Evolutionary conservation across 1,140 invertebrate genomes (phyloP).

Genomic region (Pteromalus puparum): DNA sequence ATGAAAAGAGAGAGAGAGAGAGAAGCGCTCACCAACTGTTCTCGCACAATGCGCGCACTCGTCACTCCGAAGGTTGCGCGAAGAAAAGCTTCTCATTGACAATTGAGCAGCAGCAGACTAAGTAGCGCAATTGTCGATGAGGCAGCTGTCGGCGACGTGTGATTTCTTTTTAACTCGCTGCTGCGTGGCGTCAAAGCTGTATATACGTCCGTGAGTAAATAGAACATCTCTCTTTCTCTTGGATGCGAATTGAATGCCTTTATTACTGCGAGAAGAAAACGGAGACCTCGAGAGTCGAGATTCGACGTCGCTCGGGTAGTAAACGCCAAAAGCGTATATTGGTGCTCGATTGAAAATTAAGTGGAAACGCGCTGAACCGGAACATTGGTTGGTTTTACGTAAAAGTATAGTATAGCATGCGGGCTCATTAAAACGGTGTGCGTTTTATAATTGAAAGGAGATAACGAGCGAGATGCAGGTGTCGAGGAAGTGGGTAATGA

Average conservation of each 20-base stretch:
- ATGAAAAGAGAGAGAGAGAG: neutral
- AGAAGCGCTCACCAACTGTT: neutral
- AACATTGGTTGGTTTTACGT: too few species aligned
- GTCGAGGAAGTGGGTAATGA: too few species aligned
- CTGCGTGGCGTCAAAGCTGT: neutral
- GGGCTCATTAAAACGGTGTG: too few species aligned
- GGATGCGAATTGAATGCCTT: neutral
- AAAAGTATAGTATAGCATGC: too few species aligned
- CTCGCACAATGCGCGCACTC: neutral
- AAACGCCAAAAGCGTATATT: too few species aligned
- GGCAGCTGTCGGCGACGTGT: neutral
- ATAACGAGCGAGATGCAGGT: too few species aligned
- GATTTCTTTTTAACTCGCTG: neutral
- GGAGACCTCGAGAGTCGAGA: too few species aligned
- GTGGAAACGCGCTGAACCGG: too few species aligned
- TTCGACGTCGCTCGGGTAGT: too few species aligned
- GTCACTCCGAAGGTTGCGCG: too few species aligned
- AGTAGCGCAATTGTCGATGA: conserved; percentile 12
- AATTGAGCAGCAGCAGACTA: neutral
- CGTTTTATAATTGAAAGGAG: too few species aligned
- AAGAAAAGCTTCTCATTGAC: conserved; percentile 3
- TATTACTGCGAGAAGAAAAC: neutral
- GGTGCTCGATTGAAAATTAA: too few species aligned
- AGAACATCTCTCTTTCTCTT: neutral
- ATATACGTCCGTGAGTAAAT: neutral